Conservation (phyloP, 2,113 vertebrate species). For the Rhinolophus sinicus region DNA sequence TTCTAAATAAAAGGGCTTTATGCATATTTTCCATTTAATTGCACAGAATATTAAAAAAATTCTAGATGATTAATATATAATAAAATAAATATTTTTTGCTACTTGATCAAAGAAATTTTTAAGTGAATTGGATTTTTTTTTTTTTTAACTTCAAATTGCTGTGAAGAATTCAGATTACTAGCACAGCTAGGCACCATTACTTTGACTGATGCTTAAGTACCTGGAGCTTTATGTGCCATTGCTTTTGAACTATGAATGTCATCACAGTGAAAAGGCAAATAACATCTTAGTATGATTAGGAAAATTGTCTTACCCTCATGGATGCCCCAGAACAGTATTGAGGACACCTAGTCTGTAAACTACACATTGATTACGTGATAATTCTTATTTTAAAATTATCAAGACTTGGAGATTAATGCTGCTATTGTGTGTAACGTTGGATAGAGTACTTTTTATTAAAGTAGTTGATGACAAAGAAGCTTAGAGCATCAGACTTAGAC, state of each 20-base stretch:
- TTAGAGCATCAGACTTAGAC: constrained; percentile 91
- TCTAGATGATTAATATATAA: too few relatives aligned
- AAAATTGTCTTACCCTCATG: neutral
- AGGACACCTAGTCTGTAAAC: neutral
- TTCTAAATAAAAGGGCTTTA: too few relatives aligned
- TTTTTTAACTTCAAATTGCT: too few relatives aligned
- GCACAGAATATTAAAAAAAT: too few relatives aligned
- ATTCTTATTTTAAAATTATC: neutral
- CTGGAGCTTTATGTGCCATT: neutral
- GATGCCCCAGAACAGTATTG: neutral
- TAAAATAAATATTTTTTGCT: too few relatives aligned
- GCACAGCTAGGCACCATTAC: too few relatives aligned
- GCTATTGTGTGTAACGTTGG: constrained; percentile 89
- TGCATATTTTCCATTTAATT: too few relatives aligned
- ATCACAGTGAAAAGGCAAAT: neutral
- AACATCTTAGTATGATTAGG: neutral
- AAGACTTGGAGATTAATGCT: constrained; percentile 88
- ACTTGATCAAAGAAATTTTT: too few relatives aligned
- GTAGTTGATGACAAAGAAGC: constrained; percentile 90
- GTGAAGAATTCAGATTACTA: too few relatives aligned
- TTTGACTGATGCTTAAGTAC: neutral
- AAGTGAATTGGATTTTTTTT: too few relatives aligned
- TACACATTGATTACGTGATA: neutral
- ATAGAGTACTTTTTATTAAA: constrained; percentile 93
- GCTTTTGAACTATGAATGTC: neutral